Conservation (phyloP, 2,888 invertebrate species). For the Rosalia funebris region DNA sequence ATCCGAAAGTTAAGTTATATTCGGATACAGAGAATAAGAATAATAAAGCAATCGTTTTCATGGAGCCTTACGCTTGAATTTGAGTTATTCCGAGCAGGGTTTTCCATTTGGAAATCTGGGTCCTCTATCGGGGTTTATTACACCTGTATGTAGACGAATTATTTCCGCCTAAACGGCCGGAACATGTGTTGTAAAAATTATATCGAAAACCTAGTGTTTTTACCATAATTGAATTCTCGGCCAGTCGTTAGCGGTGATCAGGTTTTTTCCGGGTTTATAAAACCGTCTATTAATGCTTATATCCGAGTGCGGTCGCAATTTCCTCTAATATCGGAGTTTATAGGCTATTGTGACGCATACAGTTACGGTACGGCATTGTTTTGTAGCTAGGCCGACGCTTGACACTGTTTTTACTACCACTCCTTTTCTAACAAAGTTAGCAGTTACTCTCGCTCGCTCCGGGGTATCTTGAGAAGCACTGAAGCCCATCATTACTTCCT, state of each 20-base stretch:
- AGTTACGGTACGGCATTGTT: slow-evolving; percentile 9
- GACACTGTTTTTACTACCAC: neutral
- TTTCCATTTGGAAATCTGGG: neutral
- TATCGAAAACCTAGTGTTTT: neutral
- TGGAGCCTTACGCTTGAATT: neutral
- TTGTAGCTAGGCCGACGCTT: slow-evolving; percentile 9
- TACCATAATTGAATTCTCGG: neutral
- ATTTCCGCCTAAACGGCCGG: no score
- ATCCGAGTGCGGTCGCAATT: slow-evolving; percentile 7
- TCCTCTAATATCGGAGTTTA: slow-evolving; percentile 13
- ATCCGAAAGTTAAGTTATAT: neutral
- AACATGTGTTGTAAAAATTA: slow-evolving; percentile 8
- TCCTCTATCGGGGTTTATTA: no score
- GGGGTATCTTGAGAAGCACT: no score
- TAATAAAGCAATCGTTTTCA: neutral
- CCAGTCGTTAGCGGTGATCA: slow-evolving; percentile 7
- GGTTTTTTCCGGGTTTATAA: slow-evolving; percentile 5
- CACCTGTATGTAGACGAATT: no score
- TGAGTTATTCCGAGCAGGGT: neutral
- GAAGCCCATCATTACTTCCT: neutral
- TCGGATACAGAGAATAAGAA: neutral
- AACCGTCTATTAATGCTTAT: slow-evolving; percentile 12
- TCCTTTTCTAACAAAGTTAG: neutral
- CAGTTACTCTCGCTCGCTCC: no score
- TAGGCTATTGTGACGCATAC: slow-evolving; percentile 8